These are phyloP conservation scores for Alviniconcha marisindica DNA, from an alignment of 1,140 invertebrate genomes.

Conservation along the genomic window DNA sequence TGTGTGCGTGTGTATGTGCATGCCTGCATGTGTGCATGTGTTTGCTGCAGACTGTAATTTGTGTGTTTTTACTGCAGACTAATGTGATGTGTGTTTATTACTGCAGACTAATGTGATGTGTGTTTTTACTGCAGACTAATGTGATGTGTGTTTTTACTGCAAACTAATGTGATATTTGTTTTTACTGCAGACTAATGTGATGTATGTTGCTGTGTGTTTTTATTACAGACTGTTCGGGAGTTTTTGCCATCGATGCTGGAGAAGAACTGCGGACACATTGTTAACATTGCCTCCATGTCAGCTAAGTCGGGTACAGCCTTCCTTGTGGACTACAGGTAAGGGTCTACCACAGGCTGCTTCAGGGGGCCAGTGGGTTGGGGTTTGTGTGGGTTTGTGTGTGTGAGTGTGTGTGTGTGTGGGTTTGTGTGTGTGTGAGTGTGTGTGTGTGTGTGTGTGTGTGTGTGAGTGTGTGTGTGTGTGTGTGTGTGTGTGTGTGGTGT, in stretches of 20 bases:
- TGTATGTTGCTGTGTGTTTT: slow-evolving; percentile 38
- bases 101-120: background rate
- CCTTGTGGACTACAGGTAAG: slow-evolving; percentile 90
- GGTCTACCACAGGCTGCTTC: too few species aligned
- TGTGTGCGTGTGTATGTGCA: background rate
- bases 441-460: too few species aligned
- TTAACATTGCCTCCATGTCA: slow-evolving; percentile 95
- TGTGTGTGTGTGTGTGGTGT: too few species aligned
- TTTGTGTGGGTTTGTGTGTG: too few species aligned
- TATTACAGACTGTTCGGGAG: slow-evolving; percentile 79
- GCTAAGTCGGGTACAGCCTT: slow-evolving; percentile 85
- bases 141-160: background rate
- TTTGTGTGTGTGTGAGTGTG: too few species aligned
- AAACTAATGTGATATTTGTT: background rate
- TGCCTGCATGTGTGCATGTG: background rate
- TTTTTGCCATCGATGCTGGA: slow-evolving; percentile 89
- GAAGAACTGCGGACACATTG: slow-evolving; percentile 92
- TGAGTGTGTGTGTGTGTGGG: too few species aligned
- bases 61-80: background rate
- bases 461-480: too few species aligned
- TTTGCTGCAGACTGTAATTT: background rate
- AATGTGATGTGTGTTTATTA: background rate
- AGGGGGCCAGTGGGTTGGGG: too few species aligned
- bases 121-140: background rate
- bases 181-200: background rate